Percentiles rank a stretch among this genome's conserved stretches.
phyloP scores from a whole-genome alignment of 2,797 vertebrate genomes.

The Microchirus variegatus region DNA sequence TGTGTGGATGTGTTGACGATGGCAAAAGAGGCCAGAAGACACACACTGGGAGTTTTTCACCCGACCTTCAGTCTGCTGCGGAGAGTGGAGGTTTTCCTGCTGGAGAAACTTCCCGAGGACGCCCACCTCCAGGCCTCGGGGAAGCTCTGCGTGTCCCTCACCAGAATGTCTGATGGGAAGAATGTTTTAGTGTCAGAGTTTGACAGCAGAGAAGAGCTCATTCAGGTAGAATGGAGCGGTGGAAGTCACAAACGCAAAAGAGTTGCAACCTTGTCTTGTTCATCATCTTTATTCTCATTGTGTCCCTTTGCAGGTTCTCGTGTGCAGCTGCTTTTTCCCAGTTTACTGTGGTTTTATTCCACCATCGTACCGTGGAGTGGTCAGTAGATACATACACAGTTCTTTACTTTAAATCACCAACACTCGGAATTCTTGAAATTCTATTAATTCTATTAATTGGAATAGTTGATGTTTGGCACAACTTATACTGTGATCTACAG shows the following conservation, averaged over 20 bases:
- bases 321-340: constrained; percentile 92
- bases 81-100: constrained; percentile 67
- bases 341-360: constrained; percentile 87
- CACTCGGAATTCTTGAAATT: neutral
- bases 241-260: no score
- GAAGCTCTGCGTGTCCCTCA: constrained; percentile 87
- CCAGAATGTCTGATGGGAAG: constrained; percentile 84
- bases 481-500: neutral
- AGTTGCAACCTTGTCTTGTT: no score
- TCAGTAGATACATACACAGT: constrained; percentile 81
- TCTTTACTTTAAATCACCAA: neutral
- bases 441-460: neutral
- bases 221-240: constrained; percentile 79
- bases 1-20: constrained; percentile 70
- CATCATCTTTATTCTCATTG: neutral
- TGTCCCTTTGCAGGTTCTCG: constrained; percentile 81
- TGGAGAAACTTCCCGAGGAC: constrained; percentile 82
- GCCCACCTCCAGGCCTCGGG: constrained; percentile 83
- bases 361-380: constrained; percentile 89
- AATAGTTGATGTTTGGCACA: neutral
- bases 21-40: constrained; percentile 77
- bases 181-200: constrained; percentile 91
- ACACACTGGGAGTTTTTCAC: constrained; percentile 84
- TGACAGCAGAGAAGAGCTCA: constrained; percentile 88
- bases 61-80: constrained; percentile 84